These are phyloP conservation scores for Cryptosula pallasiana DNA, from an alignment of 2,888 invertebrate genomes.

Conservation along the genomic window DNA sequence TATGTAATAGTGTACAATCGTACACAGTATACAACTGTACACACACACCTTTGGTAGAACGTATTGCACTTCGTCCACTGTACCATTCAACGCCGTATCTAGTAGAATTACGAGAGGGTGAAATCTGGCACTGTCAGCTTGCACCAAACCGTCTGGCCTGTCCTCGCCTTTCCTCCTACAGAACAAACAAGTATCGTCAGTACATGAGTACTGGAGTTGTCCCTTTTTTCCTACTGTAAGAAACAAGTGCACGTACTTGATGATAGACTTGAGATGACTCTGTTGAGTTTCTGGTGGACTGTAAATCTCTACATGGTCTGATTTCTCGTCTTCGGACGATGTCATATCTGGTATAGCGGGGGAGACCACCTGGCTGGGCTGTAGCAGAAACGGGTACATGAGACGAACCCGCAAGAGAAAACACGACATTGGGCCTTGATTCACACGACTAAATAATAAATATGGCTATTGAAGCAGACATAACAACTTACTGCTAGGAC, in stretches of 20 bases:
- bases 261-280: background rate
- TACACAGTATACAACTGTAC: too few species aligned
- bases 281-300: background rate
- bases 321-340: slow-evolving; percentile 14
- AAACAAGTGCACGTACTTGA: background rate
- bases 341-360: background rate
- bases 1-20: too few species aligned
- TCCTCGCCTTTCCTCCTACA: background rate
- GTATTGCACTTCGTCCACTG: slow-evolving; percentile 90
- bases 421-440: too few species aligned
- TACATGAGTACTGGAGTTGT: too few species aligned
- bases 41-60: slow-evolving; percentile 70
- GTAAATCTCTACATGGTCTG: background rate
- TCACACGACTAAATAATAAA: too few species aligned
- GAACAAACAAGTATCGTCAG: too few species aligned
- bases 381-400: background rate
- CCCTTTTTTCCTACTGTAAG: too few species aligned
- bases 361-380: background rate
- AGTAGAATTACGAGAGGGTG: slow-evolving; percentile 91
- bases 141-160: background rate
- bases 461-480: too few species aligned
- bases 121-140: slow-evolving; percentile 63
- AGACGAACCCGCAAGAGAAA: too few species aligned
- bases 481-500: too few species aligned
- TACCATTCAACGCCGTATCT: slow-evolving; percentile 96